phyloP scores from a whole-genome alignment of 2,113 vertebrate genomes.

The Toxotes chatareus region DNA sequence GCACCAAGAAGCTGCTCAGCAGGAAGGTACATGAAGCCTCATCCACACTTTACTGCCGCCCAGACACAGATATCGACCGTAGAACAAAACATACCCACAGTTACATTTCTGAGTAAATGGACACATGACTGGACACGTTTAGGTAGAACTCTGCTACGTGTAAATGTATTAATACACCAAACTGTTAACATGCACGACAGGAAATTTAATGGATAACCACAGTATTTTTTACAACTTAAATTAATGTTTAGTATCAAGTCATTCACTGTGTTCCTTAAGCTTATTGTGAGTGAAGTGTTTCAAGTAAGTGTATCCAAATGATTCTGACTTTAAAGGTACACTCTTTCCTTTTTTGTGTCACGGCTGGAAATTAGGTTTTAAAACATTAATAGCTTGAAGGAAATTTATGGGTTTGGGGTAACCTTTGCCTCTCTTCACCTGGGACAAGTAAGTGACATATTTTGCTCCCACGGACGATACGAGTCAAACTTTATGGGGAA shows the following conservation, averaged over 20 bases:
- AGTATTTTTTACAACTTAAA: too few relatives aligned
- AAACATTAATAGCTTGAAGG: background rate
- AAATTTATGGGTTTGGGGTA: too few relatives aligned
- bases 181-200: background rate
- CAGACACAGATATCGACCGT: background rate
- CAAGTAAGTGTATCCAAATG: background rate
- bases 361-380: background rate
- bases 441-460: background rate
- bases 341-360: background rate
- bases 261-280: too few relatives aligned
- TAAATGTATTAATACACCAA: background rate
- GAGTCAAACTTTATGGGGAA: too few relatives aligned
- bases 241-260: too few relatives aligned
- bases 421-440: background rate
- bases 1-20: conserved; percentile 67
- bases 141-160: background rate
- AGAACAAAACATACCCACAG: background rate
- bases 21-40: conserved; percentile 72
- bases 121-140: background rate
- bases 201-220: too few relatives aligned
- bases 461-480: background rate
- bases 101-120: background rate
- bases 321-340: background rate
- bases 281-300: background rate
- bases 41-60: background rate